phyloP scores from a whole-genome alignment of 2,888 invertebrate species.

The Aquatica leii region DNA sequence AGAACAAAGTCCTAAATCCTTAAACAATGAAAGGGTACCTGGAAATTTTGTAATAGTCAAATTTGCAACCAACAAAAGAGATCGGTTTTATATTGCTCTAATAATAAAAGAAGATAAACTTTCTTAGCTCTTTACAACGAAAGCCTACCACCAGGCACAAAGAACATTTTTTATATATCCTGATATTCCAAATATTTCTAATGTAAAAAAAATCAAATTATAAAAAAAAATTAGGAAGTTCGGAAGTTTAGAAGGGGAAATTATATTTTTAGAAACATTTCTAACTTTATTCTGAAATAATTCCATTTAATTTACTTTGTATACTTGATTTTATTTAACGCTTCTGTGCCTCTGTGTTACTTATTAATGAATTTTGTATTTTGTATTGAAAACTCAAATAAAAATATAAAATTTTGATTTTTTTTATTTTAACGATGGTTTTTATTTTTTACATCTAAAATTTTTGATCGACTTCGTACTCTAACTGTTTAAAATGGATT shows the following conservation, averaged over 20 bases:
- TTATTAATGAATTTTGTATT: no score
- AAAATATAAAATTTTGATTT: no score
- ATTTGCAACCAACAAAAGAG: conserved; percentile 6
- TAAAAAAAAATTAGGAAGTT: background rate
- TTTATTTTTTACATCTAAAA: background rate
- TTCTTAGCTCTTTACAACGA: background rate
- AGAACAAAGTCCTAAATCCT: background rate
- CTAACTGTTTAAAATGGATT: background rate
- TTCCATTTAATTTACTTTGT: background rate
- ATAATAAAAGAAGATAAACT: background rate
- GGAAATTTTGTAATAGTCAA: background rate
- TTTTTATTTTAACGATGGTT: no score
- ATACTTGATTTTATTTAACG: no score
- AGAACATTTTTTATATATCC: background rate
- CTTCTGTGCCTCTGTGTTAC: no score
- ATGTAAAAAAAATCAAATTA: conserved; percentile 1
- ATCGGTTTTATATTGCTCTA: no score
- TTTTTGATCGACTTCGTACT: background rate
- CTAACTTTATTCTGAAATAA: background rate
- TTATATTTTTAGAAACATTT: background rate
- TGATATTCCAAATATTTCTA: background rate
- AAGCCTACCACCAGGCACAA: background rate
- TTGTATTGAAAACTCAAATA: no score
- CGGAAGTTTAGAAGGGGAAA: background rate
- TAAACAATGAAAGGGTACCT: background rate